Percentiles rank a stretch among this genome's conserved stretches.
Conservation (phyloP, 2,888 invertebrate genomes). For the Drosophila peninsularis region DNA sequence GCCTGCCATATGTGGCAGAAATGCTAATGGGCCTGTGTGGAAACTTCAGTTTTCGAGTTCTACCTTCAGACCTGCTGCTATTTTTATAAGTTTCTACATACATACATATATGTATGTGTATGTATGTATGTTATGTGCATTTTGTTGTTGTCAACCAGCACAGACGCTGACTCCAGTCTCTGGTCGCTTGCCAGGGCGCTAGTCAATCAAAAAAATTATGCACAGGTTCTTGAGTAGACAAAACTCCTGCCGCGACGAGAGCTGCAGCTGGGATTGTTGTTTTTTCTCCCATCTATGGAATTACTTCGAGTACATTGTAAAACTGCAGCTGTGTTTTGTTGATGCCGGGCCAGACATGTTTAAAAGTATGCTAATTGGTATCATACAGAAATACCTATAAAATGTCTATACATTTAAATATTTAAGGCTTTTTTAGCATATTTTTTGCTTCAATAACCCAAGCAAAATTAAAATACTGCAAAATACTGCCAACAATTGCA, state of each 20-base stretch:
- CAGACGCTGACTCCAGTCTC: conserved; percentile 12
- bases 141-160: conserved; percentile 34
- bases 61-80: conserved; percentile 52
- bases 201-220: conserved; percentile 65
- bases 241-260: conserved; percentile 37
- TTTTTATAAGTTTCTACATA: conserved; percentile 58
- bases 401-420: too few relatives aligned
- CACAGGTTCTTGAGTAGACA: conserved; percentile 44
- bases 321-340: conserved; percentile 16
- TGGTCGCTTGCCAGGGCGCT: conserved; percentile 44
- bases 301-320: conserved; percentile 40
- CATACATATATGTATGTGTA: conserved; percentile 4
- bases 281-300: conserved; percentile 43
- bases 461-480: background rate
- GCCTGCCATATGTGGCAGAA: conserved; percentile 73
- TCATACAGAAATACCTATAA: too few relatives aligned
- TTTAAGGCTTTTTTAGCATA: background rate
- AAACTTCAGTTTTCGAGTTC: conserved; percentile 48
- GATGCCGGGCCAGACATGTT: conserved; percentile 19
- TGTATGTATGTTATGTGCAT: conserved; percentile 11
- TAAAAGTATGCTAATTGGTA: conserved; percentile 48
- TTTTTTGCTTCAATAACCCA: background rate
- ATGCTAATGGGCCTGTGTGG: conserved; percentile 68
- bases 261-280: conserved; percentile 25
- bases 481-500: background rate